These are phyloP conservation scores for Tetragonula carbonaria DNA, from an alignment of 2,888 invertebrate genomes.

Conservation along the genomic window DNA sequence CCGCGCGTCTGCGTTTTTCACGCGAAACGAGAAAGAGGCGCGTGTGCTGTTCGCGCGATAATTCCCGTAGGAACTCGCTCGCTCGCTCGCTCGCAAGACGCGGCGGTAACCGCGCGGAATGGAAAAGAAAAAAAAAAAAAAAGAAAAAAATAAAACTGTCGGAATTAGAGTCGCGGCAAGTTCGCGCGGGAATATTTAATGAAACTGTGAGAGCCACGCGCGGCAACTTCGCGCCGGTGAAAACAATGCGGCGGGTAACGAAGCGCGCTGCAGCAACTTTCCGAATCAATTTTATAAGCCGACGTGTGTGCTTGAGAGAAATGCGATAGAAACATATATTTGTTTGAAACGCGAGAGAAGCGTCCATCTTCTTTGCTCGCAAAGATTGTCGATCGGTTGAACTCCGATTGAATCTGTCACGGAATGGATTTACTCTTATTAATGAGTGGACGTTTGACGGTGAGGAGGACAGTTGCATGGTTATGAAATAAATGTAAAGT, in stretches of 20 bases:
- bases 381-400: no score
- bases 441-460: no score
- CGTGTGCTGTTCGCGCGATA: constrained; percentile 53
- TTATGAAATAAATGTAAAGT: no score
- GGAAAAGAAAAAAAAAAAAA: constrained; percentile 22
- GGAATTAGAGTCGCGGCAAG: constrained; percentile 41
- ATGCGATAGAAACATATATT: no score
- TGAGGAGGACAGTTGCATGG: no score
- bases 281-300: constrained; percentile 5
- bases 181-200: not conserved
- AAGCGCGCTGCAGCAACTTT: not conserved
- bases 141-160: not conserved
- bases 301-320: no score
- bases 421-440: no score
- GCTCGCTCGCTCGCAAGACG: constrained; percentile 1
- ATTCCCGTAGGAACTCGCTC: constrained; percentile 50
- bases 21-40: constrained; percentile 50
- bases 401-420: no score
- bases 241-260: constrained; percentile 1
- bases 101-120: constrained; percentile 22
- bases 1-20: constrained; percentile 45
- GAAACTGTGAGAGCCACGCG: constrained; percentile 6
- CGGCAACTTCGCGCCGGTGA: not conserved
- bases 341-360: no score
- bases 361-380: no score